phyloP scores from a whole-genome alignment of 1,140 invertebrate species.

The Nasonia vitripennis region DNA sequence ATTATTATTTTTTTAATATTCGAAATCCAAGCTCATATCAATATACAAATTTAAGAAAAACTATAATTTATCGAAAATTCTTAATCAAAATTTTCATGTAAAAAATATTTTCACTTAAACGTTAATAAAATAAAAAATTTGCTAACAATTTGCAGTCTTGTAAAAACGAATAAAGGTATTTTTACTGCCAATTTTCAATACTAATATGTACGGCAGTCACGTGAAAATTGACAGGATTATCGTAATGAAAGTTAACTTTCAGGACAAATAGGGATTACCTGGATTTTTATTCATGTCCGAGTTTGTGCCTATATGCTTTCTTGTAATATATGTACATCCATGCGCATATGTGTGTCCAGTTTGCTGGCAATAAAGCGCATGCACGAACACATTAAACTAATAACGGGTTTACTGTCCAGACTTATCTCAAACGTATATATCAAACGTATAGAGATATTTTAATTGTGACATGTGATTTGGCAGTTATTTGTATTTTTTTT shows the following conservation, averaged over 20 bases:
- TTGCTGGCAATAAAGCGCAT: background rate
- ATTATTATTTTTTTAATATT: background rate
- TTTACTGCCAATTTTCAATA: background rate
- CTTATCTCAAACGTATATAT: conserved; percentile 40
- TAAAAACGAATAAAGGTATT: background rate
- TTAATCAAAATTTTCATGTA: background rate
- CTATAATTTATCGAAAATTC: background rate
- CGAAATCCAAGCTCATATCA: background rate
- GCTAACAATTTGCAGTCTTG: background rate
- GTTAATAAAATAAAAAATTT: background rate
- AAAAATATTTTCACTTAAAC: background rate
- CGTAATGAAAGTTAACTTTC: background rate
- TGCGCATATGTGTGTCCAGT: background rate
- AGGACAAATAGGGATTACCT: background rate
- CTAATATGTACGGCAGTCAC: background rate
- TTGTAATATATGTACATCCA: conserved; percentile 48
- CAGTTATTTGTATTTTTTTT: conserved; percentile 22
- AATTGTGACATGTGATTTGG: conserved; percentile 40
- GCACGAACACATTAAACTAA: conserved; percentile 10
- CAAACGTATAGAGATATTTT: background rate
- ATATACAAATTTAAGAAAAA: background rate
- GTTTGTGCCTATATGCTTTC: conserved; percentile 49
- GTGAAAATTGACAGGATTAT: conserved; percentile 13
- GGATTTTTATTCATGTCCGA: background rate
- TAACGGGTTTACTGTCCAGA: conserved; percentile 24